These are phyloP conservation scores for Panagrolaimus sp. DNA, from an alignment of 1,140 invertebrate genomes.

Conservation along the genomic window DNA sequence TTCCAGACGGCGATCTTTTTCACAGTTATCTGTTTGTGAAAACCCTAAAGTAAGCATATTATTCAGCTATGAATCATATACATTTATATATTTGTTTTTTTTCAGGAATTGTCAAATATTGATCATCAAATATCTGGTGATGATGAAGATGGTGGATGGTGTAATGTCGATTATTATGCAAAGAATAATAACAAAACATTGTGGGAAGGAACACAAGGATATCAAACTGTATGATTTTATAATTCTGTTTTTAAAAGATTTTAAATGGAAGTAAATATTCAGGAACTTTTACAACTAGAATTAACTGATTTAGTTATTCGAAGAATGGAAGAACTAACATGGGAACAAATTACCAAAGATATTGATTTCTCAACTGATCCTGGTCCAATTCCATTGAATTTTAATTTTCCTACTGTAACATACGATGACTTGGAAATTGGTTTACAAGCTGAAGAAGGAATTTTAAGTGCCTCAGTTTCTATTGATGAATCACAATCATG, in stretches of 20 bases:
- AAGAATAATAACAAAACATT: background rate
- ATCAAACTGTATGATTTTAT: background rate
- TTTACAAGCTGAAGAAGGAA: background rate
- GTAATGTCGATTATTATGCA: background rate
- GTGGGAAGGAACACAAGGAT: background rate
- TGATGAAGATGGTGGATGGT: no score
- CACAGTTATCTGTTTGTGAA: background rate
- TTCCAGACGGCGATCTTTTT: background rate
- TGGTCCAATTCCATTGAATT: constrained; percentile 11
- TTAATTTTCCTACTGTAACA: background rate
- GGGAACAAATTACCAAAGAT: constrained; percentile 16
- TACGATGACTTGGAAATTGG: background rate
- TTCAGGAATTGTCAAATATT: background rate
- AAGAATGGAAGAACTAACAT: constrained; percentile 17
- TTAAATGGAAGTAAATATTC: constrained; percentile 16
- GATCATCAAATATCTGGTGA: no score
- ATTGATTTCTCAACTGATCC: constrained; percentile 26
- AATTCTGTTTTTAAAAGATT: background rate
- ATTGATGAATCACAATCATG: background rate
- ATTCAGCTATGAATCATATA: background rate
- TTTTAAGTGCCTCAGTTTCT: background rate
- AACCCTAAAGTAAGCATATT: no score
- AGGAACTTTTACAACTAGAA: constrained; percentile 24
- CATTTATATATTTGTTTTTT: background rate
- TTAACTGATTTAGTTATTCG: constrained; percentile 16